Evolutionary conservation across 2,888 invertebrate genomes (phyloP).

Genomic region (Ferrisia virgata): DNA sequence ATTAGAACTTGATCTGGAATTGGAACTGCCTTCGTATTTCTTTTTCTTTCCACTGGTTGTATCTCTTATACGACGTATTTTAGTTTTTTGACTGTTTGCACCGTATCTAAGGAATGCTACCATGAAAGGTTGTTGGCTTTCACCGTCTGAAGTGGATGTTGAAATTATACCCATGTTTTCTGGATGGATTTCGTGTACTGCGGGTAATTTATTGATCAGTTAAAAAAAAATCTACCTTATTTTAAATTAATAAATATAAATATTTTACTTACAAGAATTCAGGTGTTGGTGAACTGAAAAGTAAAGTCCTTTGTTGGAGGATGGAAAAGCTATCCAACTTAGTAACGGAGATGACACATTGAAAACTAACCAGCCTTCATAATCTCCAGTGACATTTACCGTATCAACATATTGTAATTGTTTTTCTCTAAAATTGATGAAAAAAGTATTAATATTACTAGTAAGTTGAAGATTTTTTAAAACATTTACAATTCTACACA

Average conservation of each 20-base stretch:
- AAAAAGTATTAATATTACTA: neutral
- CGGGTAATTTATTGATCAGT: constrained; percentile 48
- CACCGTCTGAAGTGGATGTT: constrained; percentile 62
- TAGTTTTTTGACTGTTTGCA: constrained; percentile 54
- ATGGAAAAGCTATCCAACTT: constrained; percentile 75
- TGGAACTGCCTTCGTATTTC: constrained; percentile 39
- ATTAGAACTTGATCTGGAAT: constrained; percentile 49
- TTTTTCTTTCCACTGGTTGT: constrained; percentile 52
- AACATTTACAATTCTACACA: neutral
- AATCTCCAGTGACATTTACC: constrained; percentile 70
- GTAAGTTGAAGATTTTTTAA: too few species aligned
- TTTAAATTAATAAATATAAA: constrained; percentile 27
- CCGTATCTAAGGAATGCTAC: constrained; percentile 80
- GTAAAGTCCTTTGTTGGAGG: constrained; percentile 80
- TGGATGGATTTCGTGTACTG: constrained; percentile 76
- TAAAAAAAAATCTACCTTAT: too few species aligned
- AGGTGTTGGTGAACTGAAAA: constrained; percentile 72
- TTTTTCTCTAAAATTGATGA: constrained; percentile 59
- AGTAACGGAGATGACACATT: constrained; percentile 76
- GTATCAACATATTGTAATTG: constrained; percentile 72
- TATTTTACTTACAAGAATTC: constrained; percentile 60
- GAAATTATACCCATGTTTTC: constrained; percentile 82
- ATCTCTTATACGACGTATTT: constrained; percentile 56
- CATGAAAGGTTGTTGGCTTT: constrained; percentile 86
- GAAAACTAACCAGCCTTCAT: constrained; percentile 82